These are phyloP conservation scores for Zosterops lateralis DNA, from an alignment of 2,113 vertebrate genomes.

Conservation along the genomic window DNA sequence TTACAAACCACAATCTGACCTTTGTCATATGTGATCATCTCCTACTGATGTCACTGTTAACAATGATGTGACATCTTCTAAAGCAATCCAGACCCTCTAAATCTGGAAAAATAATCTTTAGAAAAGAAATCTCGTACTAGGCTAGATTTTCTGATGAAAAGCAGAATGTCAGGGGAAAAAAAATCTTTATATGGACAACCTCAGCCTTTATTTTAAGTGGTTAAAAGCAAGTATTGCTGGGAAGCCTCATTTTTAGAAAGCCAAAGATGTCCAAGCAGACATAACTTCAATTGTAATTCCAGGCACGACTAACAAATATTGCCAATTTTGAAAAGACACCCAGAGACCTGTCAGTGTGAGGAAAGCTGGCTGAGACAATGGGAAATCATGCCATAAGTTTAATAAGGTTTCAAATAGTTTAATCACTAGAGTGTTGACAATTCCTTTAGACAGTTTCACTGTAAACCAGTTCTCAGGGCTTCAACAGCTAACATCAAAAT, in stretches of 20 bases:
- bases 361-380: background rate
- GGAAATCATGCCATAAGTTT: background rate
- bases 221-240: background rate
- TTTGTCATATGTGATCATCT: background rate
- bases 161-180: background rate
- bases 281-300: background rate
- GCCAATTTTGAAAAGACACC: background rate
- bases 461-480: background rate
- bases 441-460: background rate
- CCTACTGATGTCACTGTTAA: background rate
- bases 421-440: background rate
- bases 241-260: background rate
- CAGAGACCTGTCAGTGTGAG: background rate
- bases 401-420: conserved; percentile 5
- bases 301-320: background rate
- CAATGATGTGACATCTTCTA: background rate
- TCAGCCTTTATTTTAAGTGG: background rate
- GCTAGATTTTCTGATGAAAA: background rate
- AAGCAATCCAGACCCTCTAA: background rate
- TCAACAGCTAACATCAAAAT: background rate
- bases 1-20: background rate
- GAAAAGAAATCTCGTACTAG: background rate
- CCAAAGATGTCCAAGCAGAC: background rate
- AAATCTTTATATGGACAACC: background rate
- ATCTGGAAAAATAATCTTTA: background rate